phyloP scores from a whole-genome alignment of 2,113 vertebrate species.

The Rhinoptilus africanus region DNA sequence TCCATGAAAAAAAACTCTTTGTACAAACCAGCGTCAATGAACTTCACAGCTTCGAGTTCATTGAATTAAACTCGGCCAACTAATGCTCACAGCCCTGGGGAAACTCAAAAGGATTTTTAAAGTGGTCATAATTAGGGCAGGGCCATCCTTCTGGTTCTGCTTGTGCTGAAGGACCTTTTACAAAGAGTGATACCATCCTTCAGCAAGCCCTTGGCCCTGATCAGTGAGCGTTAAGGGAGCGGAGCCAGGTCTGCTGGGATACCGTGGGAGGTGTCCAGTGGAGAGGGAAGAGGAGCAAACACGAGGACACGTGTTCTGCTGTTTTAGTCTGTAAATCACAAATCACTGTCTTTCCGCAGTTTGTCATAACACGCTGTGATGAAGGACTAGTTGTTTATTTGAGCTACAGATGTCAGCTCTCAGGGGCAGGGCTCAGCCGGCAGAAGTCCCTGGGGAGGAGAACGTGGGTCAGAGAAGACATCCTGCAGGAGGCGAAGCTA shows the following conservation, averaged over 20 bases:
- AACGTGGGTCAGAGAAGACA: background rate
- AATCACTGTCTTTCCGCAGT: background rate
- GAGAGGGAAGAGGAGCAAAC: background rate
- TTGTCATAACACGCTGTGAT: background rate
- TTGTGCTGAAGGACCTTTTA: background rate
- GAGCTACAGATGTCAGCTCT: background rate
- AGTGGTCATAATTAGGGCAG: constrained; percentile 14
- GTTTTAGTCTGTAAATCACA: background rate
- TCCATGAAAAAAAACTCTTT: constrained; percentile 1
- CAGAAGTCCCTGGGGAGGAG: background rate
- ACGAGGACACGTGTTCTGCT: background rate
- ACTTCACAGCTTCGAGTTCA: background rate
- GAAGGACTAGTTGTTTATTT: background rate
- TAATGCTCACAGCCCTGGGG: background rate
- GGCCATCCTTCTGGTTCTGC: background rate
- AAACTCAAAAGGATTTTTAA: background rate
- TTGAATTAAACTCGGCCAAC: background rate
- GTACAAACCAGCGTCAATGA: background rate
- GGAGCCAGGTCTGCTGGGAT: background rate
- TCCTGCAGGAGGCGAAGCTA: background rate
- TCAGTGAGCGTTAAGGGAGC: background rate
- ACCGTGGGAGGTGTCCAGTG: background rate
- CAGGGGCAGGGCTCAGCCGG: background rate
- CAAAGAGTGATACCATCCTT: background rate
- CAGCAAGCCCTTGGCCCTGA: background rate